Evolutionary conservation across 2,797 vertebrate species (phyloP).

Genomic region (Danio jaintianensis): DNA sequence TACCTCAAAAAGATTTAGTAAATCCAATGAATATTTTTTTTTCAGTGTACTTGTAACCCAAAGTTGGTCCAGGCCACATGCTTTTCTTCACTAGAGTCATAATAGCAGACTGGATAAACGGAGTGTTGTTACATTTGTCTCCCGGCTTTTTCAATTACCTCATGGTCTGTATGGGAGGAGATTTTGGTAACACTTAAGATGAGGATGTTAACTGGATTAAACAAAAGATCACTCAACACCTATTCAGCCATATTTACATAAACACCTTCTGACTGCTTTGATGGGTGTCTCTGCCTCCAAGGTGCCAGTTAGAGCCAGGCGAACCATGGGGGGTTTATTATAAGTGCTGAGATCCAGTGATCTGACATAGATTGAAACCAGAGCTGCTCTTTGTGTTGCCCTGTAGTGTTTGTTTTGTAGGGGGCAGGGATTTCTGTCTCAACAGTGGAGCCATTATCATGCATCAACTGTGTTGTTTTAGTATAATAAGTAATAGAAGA

Average conservation of each 20-base stretch:
- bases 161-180: constrained; percentile 33
- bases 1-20: too few relatives aligned
- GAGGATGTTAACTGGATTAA: constrained; percentile 39
- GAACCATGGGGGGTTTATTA: constrained; percentile 47
- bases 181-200: constrained; percentile 52
- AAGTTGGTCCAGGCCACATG: background rate
- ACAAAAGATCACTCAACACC: constrained; percentile 48
- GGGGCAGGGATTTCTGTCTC: background rate
- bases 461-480: background rate
- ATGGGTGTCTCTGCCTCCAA: constrained; percentile 41
- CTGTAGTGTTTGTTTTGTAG: constrained; percentile 16
- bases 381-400: constrained; percentile 19
- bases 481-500: background rate
- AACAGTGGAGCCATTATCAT: background rate
- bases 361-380: constrained; percentile 19
- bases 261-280: constrained; percentile 42
- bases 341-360: constrained; percentile 35
- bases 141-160: constrained; percentile 15
- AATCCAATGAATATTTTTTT: too few relatives aligned
- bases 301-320: constrained; percentile 52
- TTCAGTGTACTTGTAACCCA: too few relatives aligned
- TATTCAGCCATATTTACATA: constrained; percentile 50
- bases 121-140: constrained; percentile 14
- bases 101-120: constrained; percentile 26
- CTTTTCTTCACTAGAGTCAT: background rate